A percentile compares a stretch with the other conserved stretches of the same genome.
These are phyloP conservation scores for Sphinx pinastri DNA, from an alignment of 2,888 invertebrate species.

Conservation along the genomic window DNA sequence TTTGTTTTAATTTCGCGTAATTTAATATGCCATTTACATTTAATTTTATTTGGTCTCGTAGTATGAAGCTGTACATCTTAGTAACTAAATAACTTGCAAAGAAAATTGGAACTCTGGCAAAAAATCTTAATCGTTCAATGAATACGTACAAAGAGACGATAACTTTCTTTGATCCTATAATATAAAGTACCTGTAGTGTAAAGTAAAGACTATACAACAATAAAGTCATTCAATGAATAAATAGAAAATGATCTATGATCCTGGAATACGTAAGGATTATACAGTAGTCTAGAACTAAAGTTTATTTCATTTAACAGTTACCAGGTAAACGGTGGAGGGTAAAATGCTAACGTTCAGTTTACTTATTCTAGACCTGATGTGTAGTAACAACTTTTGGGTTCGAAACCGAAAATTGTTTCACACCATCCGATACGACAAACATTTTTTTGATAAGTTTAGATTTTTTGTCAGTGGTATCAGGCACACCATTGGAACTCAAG, in stretches of 20 bases:
- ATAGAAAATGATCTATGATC: too few species aligned
- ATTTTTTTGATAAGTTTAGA: too few species aligned
- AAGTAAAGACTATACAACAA: too few species aligned
- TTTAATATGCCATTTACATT: neutral
- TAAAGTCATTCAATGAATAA: neutral
- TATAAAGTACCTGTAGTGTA: too few species aligned
- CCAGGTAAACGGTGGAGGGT: constrained; percentile 8
- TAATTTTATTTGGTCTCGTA: neutral
- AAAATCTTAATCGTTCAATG: too few species aligned
- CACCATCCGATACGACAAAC: neutral
- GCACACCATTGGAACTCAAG: too few species aligned
- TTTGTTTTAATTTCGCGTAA: constrained; percentile 3
- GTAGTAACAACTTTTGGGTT: constrained; percentile 1
- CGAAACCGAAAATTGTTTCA: neutral
- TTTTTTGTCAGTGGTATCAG: too few species aligned
- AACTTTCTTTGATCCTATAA: too few species aligned
- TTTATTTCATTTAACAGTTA: neutral
- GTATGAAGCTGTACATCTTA: neutral
- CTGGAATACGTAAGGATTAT: too few species aligned
- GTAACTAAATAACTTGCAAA: neutral
- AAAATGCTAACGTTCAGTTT: neutral
- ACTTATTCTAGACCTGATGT: neutral
- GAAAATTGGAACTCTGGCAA: neutral
- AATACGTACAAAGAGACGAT: too few species aligned
- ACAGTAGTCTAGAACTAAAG: neutral